Base-by-base conservation (phyloP, 2,797 vertebrate species). In the Arnoldichthys spilopterus region DNA sequence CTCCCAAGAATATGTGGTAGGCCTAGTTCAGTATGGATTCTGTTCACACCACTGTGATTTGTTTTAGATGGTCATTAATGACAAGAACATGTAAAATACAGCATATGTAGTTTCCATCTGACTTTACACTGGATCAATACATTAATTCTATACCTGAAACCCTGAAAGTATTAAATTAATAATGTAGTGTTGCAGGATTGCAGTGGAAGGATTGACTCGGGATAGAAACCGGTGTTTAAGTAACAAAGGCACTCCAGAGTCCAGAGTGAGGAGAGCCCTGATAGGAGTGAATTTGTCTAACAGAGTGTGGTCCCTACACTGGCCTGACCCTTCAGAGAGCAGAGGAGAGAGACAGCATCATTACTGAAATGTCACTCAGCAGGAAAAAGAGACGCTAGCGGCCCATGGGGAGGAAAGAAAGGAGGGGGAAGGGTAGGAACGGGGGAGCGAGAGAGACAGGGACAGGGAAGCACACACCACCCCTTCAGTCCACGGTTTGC, bases 351-450 rank as follows among this genome's bases (percentile, higher is more conserved):
- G 82, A 86, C 82, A 73, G 84, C 77, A 84, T 90, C 88, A 86
- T 90, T 90, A 89, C 81, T 59, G 79, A 91, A 91, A 92, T 90
- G 88, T 92, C 89, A 91, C 83, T 89, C 89, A 85, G 86, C 72
- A 67, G 82, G 84, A 80, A 77, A 70, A 78, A 80, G 82, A 67
- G 72, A 86, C 58, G 58, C 80, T 81, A 11, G 67, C 61, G 34
- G 40, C 70, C 32, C 20, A 54, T 58, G 16, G 62, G 53, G 67
- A 61, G 47, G 26, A 20, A 79, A 64, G 79, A 20, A 72, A 53
- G 76, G 75, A 75, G 49, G 43, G 56, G 45, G 58, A 73, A 28
- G 37, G 78, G 82, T 32, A 43, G 20, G 49, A 71, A 30, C 24
- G 45, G n/a, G 73, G 51, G 47, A 64, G 37, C 20, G 22, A 22